These are phyloP conservation scores for Oenanthe melanoleuca DNA, from an alignment of 2,113 vertebrate genomes.

Conservation along the genomic window DNA sequence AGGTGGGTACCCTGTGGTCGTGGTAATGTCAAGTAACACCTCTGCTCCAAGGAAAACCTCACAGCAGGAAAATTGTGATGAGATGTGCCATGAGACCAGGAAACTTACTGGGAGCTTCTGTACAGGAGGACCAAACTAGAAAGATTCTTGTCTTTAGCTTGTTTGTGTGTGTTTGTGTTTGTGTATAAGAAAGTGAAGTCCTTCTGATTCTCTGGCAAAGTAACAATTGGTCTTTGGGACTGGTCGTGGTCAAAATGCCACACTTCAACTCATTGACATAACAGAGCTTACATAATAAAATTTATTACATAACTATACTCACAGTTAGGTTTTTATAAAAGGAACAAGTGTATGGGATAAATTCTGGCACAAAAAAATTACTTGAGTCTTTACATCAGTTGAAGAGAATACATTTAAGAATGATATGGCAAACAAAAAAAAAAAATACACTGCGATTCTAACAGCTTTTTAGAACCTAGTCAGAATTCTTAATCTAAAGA, in stretches of 20 bases:
- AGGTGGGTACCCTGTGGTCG: background rate
- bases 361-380: background rate
- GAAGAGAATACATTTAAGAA: background rate
- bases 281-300: background rate
- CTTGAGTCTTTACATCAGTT: rapidly evolving
- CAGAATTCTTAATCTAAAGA: background rate
- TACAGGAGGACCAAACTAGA: background rate
- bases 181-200: background rate
- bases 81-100: background rate
- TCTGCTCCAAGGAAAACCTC: background rate
- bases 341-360: rapidly evolving
- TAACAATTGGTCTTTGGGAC: background rate
- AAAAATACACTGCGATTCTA: background rate
- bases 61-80: background rate
- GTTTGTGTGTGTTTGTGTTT: background rate
- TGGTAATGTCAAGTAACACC: background rate
- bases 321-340: background rate
- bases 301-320: background rate
- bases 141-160: background rate
- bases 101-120: background rate
- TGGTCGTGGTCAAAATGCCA: background rate
- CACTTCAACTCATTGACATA: background rate
- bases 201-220: background rate
- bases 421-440: background rate
- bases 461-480: background rate